Percentiles rank a stretch among this genome's conserved stretches.
phyloP scores from a whole-genome alignment of 2,888 invertebrate genomes.

The Euplagia quadripunctaria region DNA sequence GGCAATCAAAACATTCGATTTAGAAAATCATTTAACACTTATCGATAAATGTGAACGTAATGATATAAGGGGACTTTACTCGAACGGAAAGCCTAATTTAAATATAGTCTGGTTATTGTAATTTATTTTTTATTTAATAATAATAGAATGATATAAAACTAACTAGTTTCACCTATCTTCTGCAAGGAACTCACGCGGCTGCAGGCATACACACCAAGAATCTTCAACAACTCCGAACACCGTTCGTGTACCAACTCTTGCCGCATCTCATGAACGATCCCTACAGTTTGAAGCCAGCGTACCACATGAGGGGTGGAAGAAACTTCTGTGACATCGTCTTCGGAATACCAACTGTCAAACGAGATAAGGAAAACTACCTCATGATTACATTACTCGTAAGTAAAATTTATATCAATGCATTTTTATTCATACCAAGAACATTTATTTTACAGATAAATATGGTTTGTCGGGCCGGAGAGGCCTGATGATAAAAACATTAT shows the following conservation, averaged over 20 bases:
- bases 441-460: too few relatives aligned
- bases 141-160: too few relatives aligned
- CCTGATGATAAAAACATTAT: too few relatives aligned
- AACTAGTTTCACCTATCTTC: neutral
- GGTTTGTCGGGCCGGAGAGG: too few relatives aligned
- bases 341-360: constrained; percentile 96
- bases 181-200: constrained; percentile 63
- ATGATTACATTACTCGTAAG: constrained; percentile 90
- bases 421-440: too few relatives aligned
- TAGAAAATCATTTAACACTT: too few relatives aligned
- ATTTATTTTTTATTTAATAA: too few relatives aligned
- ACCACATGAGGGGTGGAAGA: constrained; percentile 91
- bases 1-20: too few relatives aligned
- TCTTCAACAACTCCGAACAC: constrained; percentile 88
- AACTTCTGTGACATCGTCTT: constrained; percentile 93
- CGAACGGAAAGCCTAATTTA: too few relatives aligned
- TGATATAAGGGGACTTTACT: too few relatives aligned
- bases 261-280: constrained; percentile 95
- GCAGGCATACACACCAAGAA: constrained; percentile 74
- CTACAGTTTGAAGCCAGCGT: constrained; percentile 92
- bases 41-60: too few relatives aligned
- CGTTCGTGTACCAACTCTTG: constrained; percentile 94
- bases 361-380: constrained; percentile 95
- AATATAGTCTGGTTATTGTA: too few relatives aligned
- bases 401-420: constrained; percentile 10